phyloP scores from a whole-genome alignment of 2,888 invertebrate genomes.

The Cartodere bifasciata region DNA sequence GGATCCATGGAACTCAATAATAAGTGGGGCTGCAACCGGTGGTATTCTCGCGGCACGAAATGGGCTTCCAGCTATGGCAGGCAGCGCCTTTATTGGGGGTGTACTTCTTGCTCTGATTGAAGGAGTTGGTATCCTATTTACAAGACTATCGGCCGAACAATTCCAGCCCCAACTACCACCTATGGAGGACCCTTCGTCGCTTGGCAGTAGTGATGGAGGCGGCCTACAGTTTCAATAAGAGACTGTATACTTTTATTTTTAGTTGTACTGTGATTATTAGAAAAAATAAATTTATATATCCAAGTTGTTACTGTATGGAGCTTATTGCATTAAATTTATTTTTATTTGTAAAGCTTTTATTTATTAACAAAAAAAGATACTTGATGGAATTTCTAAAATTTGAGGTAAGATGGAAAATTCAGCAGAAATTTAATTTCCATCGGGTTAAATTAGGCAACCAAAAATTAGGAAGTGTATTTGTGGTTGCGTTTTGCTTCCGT shows the following conservation, averaged over 20 bases:
- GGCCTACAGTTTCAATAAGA: conserved; percentile 1
- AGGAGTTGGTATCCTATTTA: conserved; percentile 91
- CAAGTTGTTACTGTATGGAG: too few species aligned
- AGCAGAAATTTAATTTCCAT: too few species aligned
- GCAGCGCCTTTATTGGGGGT: conserved; percentile 92
- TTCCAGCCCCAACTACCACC: conserved; percentile 73
- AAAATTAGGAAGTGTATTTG: too few species aligned
- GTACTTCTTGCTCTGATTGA: conserved; percentile 92
- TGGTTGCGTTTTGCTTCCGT: too few species aligned
- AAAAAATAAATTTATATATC: too few species aligned
- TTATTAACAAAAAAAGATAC: too few species aligned
- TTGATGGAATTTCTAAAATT: too few species aligned
- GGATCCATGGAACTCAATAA: conserved; percentile 95
- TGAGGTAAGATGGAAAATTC: too few species aligned
- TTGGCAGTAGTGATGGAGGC: conserved; percentile 38
- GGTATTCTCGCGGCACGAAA: conserved; percentile 93
- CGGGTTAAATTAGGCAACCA: too few species aligned
- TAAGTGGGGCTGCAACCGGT: conserved; percentile 91
- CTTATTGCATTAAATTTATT: too few species aligned
- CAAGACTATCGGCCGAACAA: conserved; percentile 82
- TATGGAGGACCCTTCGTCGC: conserved; percentile 62
- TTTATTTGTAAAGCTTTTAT: too few species aligned
- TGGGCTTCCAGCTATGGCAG: conserved; percentile 81
- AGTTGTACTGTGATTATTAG: conserved; percentile 1
- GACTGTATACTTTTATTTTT: not conserved